Percentiles rank a stretch among this genome's conserved stretches.
Evolutionary conservation across 2,888 invertebrate species (phyloP).

Genomic region (Trichopoda pennipes): DNA sequence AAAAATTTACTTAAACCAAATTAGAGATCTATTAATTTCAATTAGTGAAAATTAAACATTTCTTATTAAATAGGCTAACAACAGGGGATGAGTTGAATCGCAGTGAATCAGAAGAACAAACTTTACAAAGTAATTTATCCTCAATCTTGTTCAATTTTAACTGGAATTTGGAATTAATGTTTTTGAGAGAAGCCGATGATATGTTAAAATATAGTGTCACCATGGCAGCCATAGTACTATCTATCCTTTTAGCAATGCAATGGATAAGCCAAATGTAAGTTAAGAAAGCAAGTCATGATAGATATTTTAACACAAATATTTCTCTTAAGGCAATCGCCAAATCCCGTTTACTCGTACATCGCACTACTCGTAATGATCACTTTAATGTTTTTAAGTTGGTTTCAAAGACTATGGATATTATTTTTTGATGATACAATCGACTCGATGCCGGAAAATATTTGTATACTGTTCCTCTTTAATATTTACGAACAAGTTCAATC

Average conservation of each 20-base stretch:
- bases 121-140: conserved; percentile 73
- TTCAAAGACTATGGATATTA: conserved; percentile 86
- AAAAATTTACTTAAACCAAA: too few relatives aligned
- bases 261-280: conserved; percentile 82
- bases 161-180: conserved; percentile 86
- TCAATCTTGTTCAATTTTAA: conserved; percentile 85
- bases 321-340: conserved; percentile 54
- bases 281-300: background rate
- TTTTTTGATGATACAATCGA: conserved; percentile 72
- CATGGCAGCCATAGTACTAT: conserved; percentile 83
- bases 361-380: conserved; percentile 82
- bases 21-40: too few relatives aligned
- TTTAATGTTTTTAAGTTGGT: conserved; percentile 88
- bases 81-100: conserved; percentile 47
- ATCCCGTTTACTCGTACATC: conserved; percentile 74
- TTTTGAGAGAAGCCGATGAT: conserved; percentile 88
- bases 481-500: conserved; percentile 84
- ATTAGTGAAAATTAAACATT: too few relatives aligned
- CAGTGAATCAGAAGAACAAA: conserved; percentile 78
- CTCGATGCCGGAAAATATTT: conserved; percentile 81
- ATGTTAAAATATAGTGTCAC: conserved; percentile 91
- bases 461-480: conserved; percentile 83
- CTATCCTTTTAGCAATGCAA: conserved; percentile 84
- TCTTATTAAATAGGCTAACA: background rate
- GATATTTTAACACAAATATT: too few relatives aligned